phyloP scores from a whole-genome alignment of 2,888 invertebrate species.

The Polia nebulosa region DNA sequence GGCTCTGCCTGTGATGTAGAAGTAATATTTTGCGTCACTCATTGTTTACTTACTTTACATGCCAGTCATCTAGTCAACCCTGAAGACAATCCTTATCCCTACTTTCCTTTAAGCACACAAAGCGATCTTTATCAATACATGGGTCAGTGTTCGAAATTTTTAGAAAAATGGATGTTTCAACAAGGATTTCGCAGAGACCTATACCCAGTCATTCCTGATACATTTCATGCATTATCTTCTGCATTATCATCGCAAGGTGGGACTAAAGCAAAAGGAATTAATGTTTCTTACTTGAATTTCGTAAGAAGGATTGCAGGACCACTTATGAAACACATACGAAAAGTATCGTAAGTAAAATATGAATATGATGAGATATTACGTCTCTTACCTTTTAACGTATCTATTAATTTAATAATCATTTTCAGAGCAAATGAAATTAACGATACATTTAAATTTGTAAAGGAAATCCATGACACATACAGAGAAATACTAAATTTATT shows the following conservation, averaged over 20 bases:
- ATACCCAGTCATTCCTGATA: conserved; percentile 85
- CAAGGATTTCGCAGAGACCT: conserved; percentile 88
- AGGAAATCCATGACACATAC: conserved; percentile 85
- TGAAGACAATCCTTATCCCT: conserved; percentile 83
- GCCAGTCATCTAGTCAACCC: conserved; percentile 69
- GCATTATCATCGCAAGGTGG: conserved; percentile 73
- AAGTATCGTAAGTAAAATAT: conserved; percentile 78
- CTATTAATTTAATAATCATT: conserved; percentile 34
- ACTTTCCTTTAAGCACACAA: conserved; percentile 79
- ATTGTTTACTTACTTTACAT: conserved; percentile 84
- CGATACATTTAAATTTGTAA: conserved; percentile 79
- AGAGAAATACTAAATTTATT: conserved; percentile 81
- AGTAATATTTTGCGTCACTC: conserved; percentile 81
- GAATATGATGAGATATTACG: not conserved
- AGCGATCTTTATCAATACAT: conserved; percentile 78
- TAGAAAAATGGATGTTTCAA: conserved; percentile 88
- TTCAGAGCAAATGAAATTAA: conserved; percentile 77
- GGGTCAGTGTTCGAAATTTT: conserved; percentile 77
- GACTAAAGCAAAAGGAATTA: conserved; percentile 83
- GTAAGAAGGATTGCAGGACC: conserved; percentile 85
- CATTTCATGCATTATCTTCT: conserved; percentile 83
- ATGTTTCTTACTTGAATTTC: conserved; percentile 85
- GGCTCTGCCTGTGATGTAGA: conserved; percentile 84
- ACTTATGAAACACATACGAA: conserved; percentile 83
- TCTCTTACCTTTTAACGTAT: not conserved